phyloP scores from a whole-genome alignment of 2,797 vertebrate species.

The Synanceia verrucosa region DNA sequence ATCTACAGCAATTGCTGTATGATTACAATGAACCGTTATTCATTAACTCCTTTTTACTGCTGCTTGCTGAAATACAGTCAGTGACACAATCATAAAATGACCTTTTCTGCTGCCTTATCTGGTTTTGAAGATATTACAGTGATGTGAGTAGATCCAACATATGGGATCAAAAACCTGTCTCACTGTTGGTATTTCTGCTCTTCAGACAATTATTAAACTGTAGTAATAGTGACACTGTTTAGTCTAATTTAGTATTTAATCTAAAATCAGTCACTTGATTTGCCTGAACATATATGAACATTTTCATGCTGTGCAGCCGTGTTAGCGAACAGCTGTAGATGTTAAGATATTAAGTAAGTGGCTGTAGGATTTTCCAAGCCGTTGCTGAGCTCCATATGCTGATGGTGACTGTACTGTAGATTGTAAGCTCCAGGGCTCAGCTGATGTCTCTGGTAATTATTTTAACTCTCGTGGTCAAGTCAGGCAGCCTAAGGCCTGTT shows the following conservation, averaged over 20 bases:
- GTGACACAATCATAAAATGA: conserved; percentile 1
- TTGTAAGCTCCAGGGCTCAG: conserved; percentile 20
- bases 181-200: not conserved
- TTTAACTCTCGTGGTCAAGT: conserved; percentile 41
- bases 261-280: too few relatives aligned
- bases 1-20: not conserved
- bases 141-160: conserved; percentile 6
- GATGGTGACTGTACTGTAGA: conserved; percentile 17
- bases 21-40: not conserved
- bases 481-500: conserved; percentile 42
- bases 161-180: conserved; percentile 7
- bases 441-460: conserved; percentile 50
- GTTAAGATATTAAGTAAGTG: not conserved
- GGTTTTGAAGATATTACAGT: not conserved
- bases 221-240: not conserved
- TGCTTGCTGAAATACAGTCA: not conserved
- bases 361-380: not conserved
- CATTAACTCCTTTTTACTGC: not conserved
- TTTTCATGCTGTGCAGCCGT: not conserved
- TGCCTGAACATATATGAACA: conserved; percentile 5
- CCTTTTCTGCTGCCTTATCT: not conserved
- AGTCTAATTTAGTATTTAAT: too few relatives aligned
- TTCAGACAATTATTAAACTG: not conserved
- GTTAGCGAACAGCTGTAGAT: not conserved
- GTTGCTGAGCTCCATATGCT: conserved; percentile 8